Conservation (phyloP, 2,113 vertebrate species). For the Ovis canadensis region DNA sequence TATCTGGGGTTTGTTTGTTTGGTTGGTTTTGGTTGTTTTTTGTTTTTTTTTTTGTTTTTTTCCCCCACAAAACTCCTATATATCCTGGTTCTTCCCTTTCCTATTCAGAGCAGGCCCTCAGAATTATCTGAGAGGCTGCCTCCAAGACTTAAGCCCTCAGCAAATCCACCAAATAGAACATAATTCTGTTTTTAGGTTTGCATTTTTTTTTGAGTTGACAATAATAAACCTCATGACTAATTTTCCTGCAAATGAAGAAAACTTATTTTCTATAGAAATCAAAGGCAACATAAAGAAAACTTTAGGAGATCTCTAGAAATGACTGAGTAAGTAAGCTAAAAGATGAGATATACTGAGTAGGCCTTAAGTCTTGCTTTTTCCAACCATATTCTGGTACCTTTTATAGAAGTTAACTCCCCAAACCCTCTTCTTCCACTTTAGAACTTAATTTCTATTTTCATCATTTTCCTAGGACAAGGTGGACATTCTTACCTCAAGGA, state of each 20-base stretch:
- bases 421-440: conserved; percentile 8
- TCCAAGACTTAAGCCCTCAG: not conserved
- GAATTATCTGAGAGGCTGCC: not conserved
- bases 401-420: not conserved
- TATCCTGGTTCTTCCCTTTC: not conserved
- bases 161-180: not conserved
- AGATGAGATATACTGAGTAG: not conserved
- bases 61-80: not conserved
- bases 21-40: no score
- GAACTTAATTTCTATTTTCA: conserved; percentile 20
- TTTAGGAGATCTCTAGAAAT: not conserved
- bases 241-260: not conserved
- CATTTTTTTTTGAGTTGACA: not conserved
- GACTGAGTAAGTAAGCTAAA: not conserved
- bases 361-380: not conserved
- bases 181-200: not conserved
- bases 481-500: conserved; percentile 87
- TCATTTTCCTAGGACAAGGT: conserved; percentile 80
- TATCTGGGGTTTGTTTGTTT: not conserved
- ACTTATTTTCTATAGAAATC: not conserved
- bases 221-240: not conserved
- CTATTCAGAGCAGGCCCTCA: not conserved
- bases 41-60: not conserved
- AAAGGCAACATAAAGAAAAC: not conserved
- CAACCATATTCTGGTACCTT: not conserved